Evolutionary conservation across 1,140 invertebrate species (phyloP), one percentile per base, ranked within the genome.

Genomic region (Lethrus apterus): DNA sequence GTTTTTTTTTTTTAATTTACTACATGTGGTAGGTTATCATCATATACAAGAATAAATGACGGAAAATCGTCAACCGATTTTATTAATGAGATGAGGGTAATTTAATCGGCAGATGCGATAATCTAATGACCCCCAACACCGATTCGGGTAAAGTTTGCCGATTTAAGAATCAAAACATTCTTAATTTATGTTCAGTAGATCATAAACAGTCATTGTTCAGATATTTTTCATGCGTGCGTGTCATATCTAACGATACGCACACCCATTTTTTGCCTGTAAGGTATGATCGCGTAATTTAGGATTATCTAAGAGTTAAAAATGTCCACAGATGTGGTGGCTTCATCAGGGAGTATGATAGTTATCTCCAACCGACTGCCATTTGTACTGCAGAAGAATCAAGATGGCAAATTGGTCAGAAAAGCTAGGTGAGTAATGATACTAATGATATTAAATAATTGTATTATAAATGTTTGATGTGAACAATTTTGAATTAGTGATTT

Each of bases 291-390:
- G 9, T 19, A 7, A 36, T 36, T 10, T 20, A 36, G 10, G 9
- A 21, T n/a, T 13, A 26, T 26, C 24, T 26, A 26, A 7, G n/a
- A n/a, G n/a, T 7, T 7, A n/a, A 13, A 33, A n/a, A 41, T 41
- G 38, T 13, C 50, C 44, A 34, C 46, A 64, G 65, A 67, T 64
- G 60, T 64, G 31, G 63, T 70, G 48, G 62, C 68, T 15, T 72
- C 72, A 24, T 69, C 69, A 64, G 80, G 79, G 56, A 84, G 78
- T 57, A 81, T 93, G 75, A 90, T 93, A 58, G 88, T 93, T 46
- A 86, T 93, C 35, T 90, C 88, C 51, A 93, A 92, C 73, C 74
- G 89, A 55, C 71, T 93, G 58, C 89, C 89, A 4, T 92, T 93
- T 69, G 83, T 91, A 50, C 70, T 93, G 21, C 81, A 80, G 59